These are phyloP conservation scores for Apodemus agrarius DNA, from an alignment of 2,797 vertebrate genomes.

Conservation along the genomic window DNA sequence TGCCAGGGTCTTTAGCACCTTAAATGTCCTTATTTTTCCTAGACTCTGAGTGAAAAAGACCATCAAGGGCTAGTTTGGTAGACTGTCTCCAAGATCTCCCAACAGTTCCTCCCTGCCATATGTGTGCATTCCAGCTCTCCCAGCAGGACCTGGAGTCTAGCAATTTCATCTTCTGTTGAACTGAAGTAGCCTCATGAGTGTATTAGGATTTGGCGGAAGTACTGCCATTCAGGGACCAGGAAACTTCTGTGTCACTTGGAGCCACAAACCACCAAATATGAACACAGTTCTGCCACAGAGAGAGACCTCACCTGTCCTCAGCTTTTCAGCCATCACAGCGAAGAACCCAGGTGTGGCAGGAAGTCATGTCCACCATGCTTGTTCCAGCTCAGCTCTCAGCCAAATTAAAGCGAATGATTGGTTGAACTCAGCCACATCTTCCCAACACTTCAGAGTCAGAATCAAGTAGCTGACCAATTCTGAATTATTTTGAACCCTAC, in stretches of 20 bases:
- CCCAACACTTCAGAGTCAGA: neutral
- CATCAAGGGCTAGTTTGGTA: accelerated
- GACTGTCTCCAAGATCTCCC: neutral
- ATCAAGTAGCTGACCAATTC: neutral
- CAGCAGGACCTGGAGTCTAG: neutral
- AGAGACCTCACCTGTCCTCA: neutral
- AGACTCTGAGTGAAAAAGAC: neutral
- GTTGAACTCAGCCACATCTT: accelerated
- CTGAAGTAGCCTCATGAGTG: neutral
- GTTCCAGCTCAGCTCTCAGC: neutral
- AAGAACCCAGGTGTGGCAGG: neutral
- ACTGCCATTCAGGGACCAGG: neutral
- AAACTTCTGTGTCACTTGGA: neutral
- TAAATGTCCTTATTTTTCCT: neutral
- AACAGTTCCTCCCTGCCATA: neutral
- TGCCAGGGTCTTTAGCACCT: neutral
- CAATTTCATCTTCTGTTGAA: neutral
- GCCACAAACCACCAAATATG: neutral
- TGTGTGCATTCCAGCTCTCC: neutral
- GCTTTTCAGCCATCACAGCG: neutral
- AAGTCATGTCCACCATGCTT: neutral
- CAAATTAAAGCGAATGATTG: neutral
- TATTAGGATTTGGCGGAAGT: neutral
- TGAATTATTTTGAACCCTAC: neutral
- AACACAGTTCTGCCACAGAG: neutral